A percentile compares a stretch with the other conserved stretches of the same genome.
Evolutionary conservation across 1,140 invertebrate species (phyloP).

Genomic region (Dinothrombium tinctorium): DNA sequence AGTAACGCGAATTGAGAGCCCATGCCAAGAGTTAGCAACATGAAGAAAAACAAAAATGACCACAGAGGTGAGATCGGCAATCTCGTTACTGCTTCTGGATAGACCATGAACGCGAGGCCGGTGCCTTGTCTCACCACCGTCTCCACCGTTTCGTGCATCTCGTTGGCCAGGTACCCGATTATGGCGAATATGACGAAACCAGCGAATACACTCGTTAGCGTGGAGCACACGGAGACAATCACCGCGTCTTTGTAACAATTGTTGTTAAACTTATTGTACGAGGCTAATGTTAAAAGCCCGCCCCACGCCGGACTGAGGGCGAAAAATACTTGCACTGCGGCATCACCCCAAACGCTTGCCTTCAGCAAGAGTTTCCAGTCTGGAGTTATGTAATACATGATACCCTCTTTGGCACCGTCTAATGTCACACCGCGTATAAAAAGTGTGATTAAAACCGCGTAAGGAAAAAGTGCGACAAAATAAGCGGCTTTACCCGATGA

Average conservation of each 20-base stretch:
- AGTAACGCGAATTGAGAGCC: slow-evolving; percentile 24
- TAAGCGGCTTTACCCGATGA: slow-evolving; percentile 92
- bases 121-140: slow-evolving; percentile 18
- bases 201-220: slow-evolving; percentile 21
- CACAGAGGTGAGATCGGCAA: slow-evolving; percentile 21
- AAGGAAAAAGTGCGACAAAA: slow-evolving; percentile 86
- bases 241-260: slow-evolving; percentile 28
- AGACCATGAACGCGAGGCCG: too few relatives aligned
- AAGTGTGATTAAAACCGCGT: slow-evolving; percentile 79
- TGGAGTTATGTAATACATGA: slow-evolving; percentile 63
- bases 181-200: slow-evolving; percentile 23
- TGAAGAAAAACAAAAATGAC: slow-evolving; percentile 33
- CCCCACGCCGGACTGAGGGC: slow-evolving; percentile 29
- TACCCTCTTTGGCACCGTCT: slow-evolving; percentile 58
- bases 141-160: slow-evolving; percentile 18
- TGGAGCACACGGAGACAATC: slow-evolving; percentile 20
- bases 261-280: slow-evolving; percentile 33
- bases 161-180: slow-evolving; percentile 23
- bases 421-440: slow-evolving; percentile 73
- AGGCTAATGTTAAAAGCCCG: slow-evolving; percentile 30
- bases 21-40: slow-evolving; percentile 32
- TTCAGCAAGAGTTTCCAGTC: slow-evolving; percentile 46
- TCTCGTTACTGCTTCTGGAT: slow-evolving; percentile 21
- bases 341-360: slow-evolving; percentile 20
- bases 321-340: slow-evolving; percentile 31